These are phyloP conservation scores for Channa argus DNA, from an alignment of 2,113 vertebrate species.

Conservation along the genomic window DNA sequence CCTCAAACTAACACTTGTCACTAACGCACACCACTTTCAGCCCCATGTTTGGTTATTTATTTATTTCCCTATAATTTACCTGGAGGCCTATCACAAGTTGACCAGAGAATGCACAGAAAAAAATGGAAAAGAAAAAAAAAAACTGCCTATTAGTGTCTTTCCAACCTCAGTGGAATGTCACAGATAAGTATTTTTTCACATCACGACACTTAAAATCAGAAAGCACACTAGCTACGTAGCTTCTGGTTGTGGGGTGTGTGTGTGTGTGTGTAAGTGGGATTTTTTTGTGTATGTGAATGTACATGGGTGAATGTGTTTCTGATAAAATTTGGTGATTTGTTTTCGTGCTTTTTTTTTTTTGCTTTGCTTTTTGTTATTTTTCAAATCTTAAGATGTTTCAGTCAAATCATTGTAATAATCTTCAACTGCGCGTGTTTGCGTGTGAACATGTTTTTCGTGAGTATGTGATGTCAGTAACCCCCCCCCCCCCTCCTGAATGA, in stretches of 20 bases:
- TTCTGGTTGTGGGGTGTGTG: conserved; percentile 61
- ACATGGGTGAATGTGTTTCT: conserved; percentile 44
- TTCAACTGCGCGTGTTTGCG: conserved; percentile 10
- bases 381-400: conserved; percentile 32
- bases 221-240: conserved; percentile 78
- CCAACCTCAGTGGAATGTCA: conserved; percentile 81
- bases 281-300: conserved; percentile 38
- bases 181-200: conserved; percentile 69
- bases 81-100: conserved; percentile 76
- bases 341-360: conserved; percentile 29
- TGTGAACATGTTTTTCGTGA: neutral
- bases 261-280: conserved; percentile 32
- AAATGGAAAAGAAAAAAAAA: conserved; percentile 55
- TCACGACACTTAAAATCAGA: conserved; percentile 68
- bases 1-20: conserved; percentile 71
- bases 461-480: conserved; percentile 49
- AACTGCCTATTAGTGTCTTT: conserved; percentile 82
- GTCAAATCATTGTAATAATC: conserved; percentile 36
- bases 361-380: conserved; percentile 57
- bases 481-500: conserved; percentile 35
- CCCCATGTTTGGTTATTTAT: conserved; percentile 33
- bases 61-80: conserved; percentile 53
- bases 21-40: conserved; percentile 69
- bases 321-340: conserved; percentile 35
- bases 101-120: conserved; percentile 78